Evolutionary conservation across 1,140 invertebrate species (phyloP), one percentile per base, ranked within the genome.

Genomic region (Lordiphosa stackelbergi): DNA sequence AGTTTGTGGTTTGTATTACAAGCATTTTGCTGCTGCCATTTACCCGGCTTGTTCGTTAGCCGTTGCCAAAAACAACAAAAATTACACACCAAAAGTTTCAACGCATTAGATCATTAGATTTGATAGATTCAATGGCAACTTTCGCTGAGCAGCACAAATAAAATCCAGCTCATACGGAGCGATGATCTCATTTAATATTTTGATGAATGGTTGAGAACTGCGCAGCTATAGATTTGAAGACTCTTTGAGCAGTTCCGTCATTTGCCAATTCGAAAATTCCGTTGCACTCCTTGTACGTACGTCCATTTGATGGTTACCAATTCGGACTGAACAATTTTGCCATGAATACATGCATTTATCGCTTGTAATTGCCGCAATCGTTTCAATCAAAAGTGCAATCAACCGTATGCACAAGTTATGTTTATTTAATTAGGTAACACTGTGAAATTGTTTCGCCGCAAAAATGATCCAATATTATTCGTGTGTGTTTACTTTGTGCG

Each of bases 341-440:
- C 28, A 31, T 31, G 1, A 31, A 31, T 31, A 8, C 28, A 31
- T 31, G 28, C 28, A 31, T 36, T 54, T 19, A 38, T 45, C 37
- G 60, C 53, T 43, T 46, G 47, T 64, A 64, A 64, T 64, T 64
- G 64, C 48, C 49, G 45, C 61, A 64, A 64, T 64, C 61, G 49
- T 53, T 43, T 54, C 66, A 57, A 71, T 68, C 56, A 47, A 43
- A 51, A 35, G 64, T 54, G 62, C 69, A 77, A 68, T 69, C 54
- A 51, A 40, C 73, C 59, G 73, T 31, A 31, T 75, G 56, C 69
- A 78, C 73, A 77, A 57, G 57, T 56, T 64, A 54, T 77, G 53
- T 57, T 68, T 56, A 78, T 78, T 77, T 73, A 73, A 77, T 77
- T 77, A 58, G 72, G 45, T 58, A 37, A 41, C 48, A 75, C 60